Evolutionary conservation across 2,113 vertebrate genomes (phyloP).

Genomic region (Oenanthe oenanthe): DNA sequence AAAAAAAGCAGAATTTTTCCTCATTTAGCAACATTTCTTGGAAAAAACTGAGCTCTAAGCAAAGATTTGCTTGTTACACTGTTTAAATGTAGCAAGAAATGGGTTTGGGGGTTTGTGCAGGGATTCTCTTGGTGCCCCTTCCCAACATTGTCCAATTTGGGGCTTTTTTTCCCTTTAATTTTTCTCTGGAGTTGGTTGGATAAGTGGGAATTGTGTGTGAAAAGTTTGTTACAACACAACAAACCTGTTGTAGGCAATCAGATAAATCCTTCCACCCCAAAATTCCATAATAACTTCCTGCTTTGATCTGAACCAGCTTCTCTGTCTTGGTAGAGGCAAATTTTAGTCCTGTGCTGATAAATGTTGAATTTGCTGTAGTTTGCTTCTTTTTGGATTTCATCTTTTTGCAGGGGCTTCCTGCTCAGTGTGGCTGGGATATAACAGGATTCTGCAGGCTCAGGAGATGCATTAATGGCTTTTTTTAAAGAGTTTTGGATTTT

Average conservation of each 20-base stretch:
- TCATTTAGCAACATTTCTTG: accelerated
- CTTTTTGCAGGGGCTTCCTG: not conserved
- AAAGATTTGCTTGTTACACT: not conserved
- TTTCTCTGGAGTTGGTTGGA: not conserved
- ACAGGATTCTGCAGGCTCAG: not conserved
- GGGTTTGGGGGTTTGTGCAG: not conserved
- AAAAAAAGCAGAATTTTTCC: too few species aligned
- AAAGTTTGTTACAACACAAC: not conserved
- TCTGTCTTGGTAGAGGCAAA: not conserved
- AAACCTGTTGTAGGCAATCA: not conserved
- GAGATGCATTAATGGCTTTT: not conserved
- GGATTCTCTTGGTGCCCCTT: not conserved
- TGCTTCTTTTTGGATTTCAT: not conserved
- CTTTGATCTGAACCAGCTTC: not conserved
- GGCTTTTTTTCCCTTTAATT: not conserved
- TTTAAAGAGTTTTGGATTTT: accelerated
- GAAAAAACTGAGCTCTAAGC: not conserved
- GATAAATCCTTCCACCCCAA: not conserved
- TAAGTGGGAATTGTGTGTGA: accelerated
- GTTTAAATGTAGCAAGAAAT: not conserved
- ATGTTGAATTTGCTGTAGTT: not conserved
- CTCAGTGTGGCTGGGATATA: not conserved
- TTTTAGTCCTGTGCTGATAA: not conserved
- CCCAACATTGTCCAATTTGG: accelerated
- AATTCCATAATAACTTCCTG: accelerated